Percentiles rank a stretch among this genome's conserved stretches.
Evolutionary conservation across 2,113 vertebrate species (phyloP).

Genomic region (Ptilonorhynchus violaceus): DNA sequence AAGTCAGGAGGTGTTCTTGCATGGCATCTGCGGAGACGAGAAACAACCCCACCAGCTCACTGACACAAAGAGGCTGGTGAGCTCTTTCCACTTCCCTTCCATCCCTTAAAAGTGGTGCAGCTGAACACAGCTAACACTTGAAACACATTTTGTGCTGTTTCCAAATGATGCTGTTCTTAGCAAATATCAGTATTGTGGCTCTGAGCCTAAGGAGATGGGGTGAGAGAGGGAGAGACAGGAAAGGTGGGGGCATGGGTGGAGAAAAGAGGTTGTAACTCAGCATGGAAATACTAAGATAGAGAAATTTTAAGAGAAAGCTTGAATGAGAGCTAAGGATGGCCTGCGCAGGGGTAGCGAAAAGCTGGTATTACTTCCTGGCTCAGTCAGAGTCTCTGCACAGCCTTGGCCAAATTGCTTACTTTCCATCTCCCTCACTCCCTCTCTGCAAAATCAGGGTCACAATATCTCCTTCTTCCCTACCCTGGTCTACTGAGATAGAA

Average conservation of each 20-base stretch:
- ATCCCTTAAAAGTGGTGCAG: not conserved
- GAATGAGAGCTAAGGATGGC: not conserved
- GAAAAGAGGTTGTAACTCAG: not conserved
- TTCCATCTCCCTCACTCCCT: not conserved
- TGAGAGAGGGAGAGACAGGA: fast-evolving
- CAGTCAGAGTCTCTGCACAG: not conserved
- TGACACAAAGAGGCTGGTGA: not conserved
- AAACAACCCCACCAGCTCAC: not conserved
- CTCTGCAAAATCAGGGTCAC: not conserved
- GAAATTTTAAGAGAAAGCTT: not conserved
- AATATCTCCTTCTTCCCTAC: not conserved
- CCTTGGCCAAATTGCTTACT: not conserved
- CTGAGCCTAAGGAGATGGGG: not conserved
- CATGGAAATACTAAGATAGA: not conserved
- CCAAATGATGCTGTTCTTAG: not conserved
- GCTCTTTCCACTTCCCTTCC: not conserved
- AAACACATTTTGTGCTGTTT: not conserved
- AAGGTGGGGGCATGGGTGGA: not conserved
- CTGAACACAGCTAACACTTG: not conserved
- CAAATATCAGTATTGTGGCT: not conserved
- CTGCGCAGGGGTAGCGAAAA: not conserved
- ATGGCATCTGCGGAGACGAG: not conserved
- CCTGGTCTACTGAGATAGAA: not conserved
- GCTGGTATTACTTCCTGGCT: not conserved
- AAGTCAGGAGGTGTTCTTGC: not conserved